These are phyloP conservation scores for Flexamia atlantica DNA, from an alignment of 2,888 invertebrate genomes.

Conservation along the genomic window DNA sequence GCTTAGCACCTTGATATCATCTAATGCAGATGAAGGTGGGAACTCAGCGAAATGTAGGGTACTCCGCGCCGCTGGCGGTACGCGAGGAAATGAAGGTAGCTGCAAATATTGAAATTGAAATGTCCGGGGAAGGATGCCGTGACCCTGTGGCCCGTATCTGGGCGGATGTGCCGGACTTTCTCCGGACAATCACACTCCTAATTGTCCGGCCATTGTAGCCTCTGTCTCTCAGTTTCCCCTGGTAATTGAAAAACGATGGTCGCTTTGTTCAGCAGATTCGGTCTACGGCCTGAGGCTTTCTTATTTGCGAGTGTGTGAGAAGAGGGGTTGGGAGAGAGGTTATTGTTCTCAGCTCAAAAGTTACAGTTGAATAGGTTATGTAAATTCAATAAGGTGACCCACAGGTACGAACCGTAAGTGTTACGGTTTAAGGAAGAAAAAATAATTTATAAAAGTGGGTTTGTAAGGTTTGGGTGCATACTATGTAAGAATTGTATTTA, in stretches of 20 bases:
- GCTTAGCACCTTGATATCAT: no score
- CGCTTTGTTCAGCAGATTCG: conserved; percentile 16
- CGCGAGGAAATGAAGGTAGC: neutral
- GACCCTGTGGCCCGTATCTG: conserved; percentile 37
- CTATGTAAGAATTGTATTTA: no score
- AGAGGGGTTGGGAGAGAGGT: neutral
- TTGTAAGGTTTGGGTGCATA: no score
- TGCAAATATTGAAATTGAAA: conserved; percentile 5
- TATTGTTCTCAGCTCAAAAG: no score
- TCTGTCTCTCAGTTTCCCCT: conserved; percentile 29
- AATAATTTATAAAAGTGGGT: no score
- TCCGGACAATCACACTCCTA: conserved; percentile 32
- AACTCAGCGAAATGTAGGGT: no score
- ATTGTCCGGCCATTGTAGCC: conserved; percentile 24
- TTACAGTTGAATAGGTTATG: no score
- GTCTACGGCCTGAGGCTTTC: conserved; percentile 19
- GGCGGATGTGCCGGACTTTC: neutral
- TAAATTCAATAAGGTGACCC: no score
- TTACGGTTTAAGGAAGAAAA: no score
- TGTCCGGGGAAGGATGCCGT: conserved; percentile 3
- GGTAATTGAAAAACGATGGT: conserved; percentile 43
- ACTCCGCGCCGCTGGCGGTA: no score
- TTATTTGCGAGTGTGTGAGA: conserved; percentile 15
- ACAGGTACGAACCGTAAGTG: no score
- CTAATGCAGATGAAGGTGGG: no score